Evolutionary conservation across 2,888 invertebrate genomes (phyloP).

Genomic region (Pseudolycoriella hygida): DNA sequence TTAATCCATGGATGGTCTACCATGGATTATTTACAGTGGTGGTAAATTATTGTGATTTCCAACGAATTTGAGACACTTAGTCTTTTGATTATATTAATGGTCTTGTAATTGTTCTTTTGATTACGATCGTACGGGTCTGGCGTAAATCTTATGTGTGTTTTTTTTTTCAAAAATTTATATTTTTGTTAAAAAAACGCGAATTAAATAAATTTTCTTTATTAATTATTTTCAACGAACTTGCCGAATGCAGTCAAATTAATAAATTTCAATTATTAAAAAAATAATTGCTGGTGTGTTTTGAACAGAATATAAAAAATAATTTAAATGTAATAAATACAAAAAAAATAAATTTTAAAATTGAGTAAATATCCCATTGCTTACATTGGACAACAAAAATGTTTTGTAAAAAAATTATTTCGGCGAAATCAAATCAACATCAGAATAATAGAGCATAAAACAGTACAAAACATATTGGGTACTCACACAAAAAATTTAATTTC

Average conservation of each 20-base stretch:
- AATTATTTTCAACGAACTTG: too few relatives aligned
- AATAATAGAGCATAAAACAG: neutral
- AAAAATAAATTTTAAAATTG: neutral
- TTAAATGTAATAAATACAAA: neutral
- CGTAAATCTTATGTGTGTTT: too few relatives aligned
- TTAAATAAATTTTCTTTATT: too few relatives aligned
- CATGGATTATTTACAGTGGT: too few relatives aligned
- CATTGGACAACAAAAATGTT: neutral
- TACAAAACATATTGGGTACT: too few relatives aligned
- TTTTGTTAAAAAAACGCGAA: neutral
- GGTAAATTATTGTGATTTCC: too few relatives aligned
- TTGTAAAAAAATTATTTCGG: neutral
- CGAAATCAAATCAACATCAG: neutral
- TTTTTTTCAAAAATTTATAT: neutral
- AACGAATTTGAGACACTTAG: too few relatives aligned
- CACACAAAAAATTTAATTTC: too few relatives aligned
- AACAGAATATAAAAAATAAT: neutral
- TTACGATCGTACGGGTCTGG: too few relatives aligned
- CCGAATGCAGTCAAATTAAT: slow-evolving; percentile 1
- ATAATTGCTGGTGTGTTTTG: neutral
- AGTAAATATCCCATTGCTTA: neutral
- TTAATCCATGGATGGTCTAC: too few relatives aligned
- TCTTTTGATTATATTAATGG: too few relatives aligned
- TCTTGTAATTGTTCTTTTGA: too few relatives aligned
- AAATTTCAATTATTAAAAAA: neutral